Evolutionary conservation across 2,113 vertebrate genomes (phyloP).

Genomic region (Cochlearius cochlearius): DNA sequence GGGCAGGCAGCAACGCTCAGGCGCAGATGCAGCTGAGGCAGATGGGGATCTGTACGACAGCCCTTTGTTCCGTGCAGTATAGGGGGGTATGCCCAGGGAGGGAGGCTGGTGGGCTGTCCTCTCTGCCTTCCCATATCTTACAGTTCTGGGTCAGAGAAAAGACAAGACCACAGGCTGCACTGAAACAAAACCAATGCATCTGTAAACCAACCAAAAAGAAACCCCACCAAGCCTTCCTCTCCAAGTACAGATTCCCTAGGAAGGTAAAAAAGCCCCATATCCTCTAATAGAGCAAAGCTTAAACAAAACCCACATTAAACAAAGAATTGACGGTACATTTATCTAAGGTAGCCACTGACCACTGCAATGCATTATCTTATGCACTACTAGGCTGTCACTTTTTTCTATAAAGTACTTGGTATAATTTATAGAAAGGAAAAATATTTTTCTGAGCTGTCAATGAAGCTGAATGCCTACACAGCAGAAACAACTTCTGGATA

Average conservation of each 20-base stretch:
- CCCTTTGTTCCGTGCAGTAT: not conserved
- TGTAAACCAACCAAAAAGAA: not conserved
- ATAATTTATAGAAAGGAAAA: not conserved
- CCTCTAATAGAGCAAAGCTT: not conserved
- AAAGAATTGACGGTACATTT: not conserved
- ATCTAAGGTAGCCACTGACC: not conserved
- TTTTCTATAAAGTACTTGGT: not conserved
- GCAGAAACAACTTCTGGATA: not conserved
- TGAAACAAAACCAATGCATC: not conserved
- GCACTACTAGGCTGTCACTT: not conserved
- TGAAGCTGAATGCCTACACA: not conserved
- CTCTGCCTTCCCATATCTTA: not conserved
- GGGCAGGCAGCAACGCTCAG: not conserved
- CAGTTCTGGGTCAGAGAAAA: not conserved
- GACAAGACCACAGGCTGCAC: not conserved
- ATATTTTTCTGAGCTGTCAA: not conserved
- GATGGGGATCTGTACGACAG: not conserved
- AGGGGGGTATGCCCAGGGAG: accelerated
- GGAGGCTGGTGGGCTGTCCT: not conserved
- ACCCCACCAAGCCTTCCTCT: not conserved
- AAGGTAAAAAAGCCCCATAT: not conserved
- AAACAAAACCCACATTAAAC: not conserved
- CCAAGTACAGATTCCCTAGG: not conserved
- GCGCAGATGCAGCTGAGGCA: not conserved
- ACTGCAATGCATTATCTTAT: not conserved